Base-by-base conservation (phyloP, 1,140 invertebrate genomes). In the Notospermus geniculatus region DNA sequence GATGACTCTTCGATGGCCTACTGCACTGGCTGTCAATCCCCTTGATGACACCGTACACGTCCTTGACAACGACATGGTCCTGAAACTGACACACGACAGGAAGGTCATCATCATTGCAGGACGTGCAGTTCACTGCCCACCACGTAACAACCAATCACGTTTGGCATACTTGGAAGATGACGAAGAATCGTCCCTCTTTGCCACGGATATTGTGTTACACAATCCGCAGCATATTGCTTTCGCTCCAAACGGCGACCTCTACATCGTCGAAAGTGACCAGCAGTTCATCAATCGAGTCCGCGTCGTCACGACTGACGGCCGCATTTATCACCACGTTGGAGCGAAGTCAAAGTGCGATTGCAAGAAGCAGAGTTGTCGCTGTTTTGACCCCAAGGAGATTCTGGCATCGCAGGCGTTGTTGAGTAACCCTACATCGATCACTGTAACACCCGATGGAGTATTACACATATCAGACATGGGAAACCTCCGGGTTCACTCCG, bases 301-400 rank as follows among this genome's bases (percentile, higher is more conserved):
- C 60, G 86, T 95, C 0, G 91, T 97, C 61, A 90, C 89, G 0
- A 95, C 93, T 0, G 93, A 97, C 81, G 94, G 94, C 1, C 90
- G 91, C 69, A 94, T 97, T 53, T 86, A 89, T 0, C 87, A 92
- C 19, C 97, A 93, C 77, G 95, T 93, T 25, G 95, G 95, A 0
- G 90, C 75, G n/a, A 93, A 96, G 75, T 95, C 93, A 0, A 95
- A 95, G 80, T 97, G 94, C 77, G 95, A 96, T 74, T 97, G 94
- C 71, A 90, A 54, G 87, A 64, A 92, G 71, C 88, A 89, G 0
- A 87, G 89, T 1, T 92, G 92, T 39, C 89, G 88, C 74, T 92
- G 93, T 82, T 88, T 87, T 32, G 88, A 71, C 91, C 91, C 77
- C 87, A 90, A 70, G 88, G 92, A 63, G 75, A 92, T 89, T 72